Percentiles rank a stretch among this genome's conserved stretches.
phyloP scores from a whole-genome alignment of 2,888 invertebrate genomes.

The Pemphredon lugubris region DNA sequence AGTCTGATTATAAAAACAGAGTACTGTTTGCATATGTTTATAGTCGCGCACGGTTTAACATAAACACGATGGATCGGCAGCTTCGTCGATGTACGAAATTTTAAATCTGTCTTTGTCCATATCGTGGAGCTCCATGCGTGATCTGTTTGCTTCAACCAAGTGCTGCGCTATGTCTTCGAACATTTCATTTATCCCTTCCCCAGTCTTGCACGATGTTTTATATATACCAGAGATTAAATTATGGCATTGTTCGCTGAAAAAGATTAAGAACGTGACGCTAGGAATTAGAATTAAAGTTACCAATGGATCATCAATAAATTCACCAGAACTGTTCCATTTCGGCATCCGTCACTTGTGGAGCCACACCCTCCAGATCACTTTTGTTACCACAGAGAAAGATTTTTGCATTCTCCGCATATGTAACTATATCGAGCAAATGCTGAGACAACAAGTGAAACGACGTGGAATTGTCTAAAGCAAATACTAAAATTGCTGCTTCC shows the following conservation, averaged over 20 bases:
- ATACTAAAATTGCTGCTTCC: conserved; percentile 95
- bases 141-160: conserved; percentile 89
- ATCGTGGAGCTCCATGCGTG: conserved; percentile 90
- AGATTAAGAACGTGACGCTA: too few species aligned
- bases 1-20: conserved; percentile 28
- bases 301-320: conserved; percentile 23
- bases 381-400: conserved; percentile 97
- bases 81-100: conserved; percentile 85
- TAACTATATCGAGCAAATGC: conserved; percentile 95
- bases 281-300: background rate
- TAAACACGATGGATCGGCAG: conserved; percentile 81
- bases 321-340: conserved; percentile 95
- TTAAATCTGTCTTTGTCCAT: conserved; percentile 90
- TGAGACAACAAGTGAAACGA: conserved; percentile 96
- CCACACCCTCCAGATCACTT: conserved; percentile 88
- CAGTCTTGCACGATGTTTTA: conserved; percentile 94
- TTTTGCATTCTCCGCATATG: conserved; percentile 96
- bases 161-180: conserved; percentile 93
- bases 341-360: conserved; percentile 91
- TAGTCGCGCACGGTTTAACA: conserved; percentile 74
- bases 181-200: conserved; percentile 94
- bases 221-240: conserved; percentile 93
- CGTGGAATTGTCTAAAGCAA: conserved; percentile 93
- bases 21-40: conserved; percentile 7
- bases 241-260: conserved; percentile 92